Evolutionary conservation across 1,140 invertebrate species (phyloP).

Genomic region (Ceratina calcarata): DNA sequence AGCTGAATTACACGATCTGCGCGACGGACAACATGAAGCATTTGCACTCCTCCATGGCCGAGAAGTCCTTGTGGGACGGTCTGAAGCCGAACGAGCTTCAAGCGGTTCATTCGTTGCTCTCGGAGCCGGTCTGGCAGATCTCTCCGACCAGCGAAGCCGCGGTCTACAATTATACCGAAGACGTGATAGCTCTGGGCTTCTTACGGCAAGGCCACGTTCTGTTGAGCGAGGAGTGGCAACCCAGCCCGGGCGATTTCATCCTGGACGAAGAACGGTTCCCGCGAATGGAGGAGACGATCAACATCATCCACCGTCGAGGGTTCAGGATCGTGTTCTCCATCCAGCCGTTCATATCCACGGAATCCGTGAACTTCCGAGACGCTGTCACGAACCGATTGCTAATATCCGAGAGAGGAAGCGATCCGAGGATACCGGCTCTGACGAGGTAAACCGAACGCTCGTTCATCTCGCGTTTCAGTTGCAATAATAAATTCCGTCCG

Average conservation of each 20-base stretch:
- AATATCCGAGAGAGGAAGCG: slow-evolving; percentile 86
- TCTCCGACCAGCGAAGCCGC: slow-evolving; percentile 85
- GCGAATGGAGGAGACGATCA: slow-evolving; percentile 88
- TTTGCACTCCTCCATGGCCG: slow-evolving; percentile 86
- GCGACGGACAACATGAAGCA: slow-evolving; percentile 88
- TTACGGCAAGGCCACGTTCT: slow-evolving; percentile 90
- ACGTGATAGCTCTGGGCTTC: slow-evolving; percentile 88
- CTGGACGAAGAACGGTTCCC: slow-evolving; percentile 88
- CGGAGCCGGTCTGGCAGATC: slow-evolving; percentile 92
- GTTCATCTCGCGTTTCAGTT: not conserved
- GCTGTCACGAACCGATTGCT: slow-evolving; percentile 86
- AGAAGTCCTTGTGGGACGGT: slow-evolving; percentile 90
- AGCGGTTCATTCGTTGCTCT: slow-evolving; percentile 87
- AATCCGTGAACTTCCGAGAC: slow-evolving; percentile 89
- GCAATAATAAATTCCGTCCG: not conserved
- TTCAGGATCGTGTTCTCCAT: slow-evolving; percentile 92
- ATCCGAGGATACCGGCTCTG: slow-evolving; percentile 87
- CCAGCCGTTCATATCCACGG: slow-evolving; percentile 92
- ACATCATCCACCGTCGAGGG: slow-evolving; percentile 90
- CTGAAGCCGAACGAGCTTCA: slow-evolving; percentile 87
- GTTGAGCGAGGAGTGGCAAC: slow-evolving; percentile 92
- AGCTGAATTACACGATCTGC: slow-evolving; percentile 92
- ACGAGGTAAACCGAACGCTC: slow-evolving; percentile 78
- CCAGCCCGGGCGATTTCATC: slow-evolving; percentile 88
- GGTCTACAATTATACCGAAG: slow-evolving; percentile 90